phyloP scores from a whole-genome alignment of 2,113 vertebrate species.

The Athene cunicularia region DNA sequence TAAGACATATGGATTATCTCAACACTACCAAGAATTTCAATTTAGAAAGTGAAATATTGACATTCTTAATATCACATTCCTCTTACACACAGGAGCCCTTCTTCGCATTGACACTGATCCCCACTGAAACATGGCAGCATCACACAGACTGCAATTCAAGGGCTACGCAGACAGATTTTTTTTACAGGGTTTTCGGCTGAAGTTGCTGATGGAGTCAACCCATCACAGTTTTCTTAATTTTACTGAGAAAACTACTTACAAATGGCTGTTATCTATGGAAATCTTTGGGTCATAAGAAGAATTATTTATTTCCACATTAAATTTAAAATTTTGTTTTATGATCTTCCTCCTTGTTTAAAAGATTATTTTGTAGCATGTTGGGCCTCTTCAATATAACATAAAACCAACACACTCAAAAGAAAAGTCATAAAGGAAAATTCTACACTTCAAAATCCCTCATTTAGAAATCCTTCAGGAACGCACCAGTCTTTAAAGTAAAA shows the following conservation, averaged over 20 bases:
- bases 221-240: neutral
- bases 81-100: neutral
- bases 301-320: neutral
- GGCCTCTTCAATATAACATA: neutral
- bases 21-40: conserved; percentile 49
- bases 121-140: neutral
- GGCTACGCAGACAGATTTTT: neutral
- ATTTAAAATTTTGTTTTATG: neutral
- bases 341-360: neutral
- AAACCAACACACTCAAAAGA: neutral
- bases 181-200: neutral
- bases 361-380: neutral
- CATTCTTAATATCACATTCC: conserved; percentile 42
- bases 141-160: neutral
- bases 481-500: neutral
- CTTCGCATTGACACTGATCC: neutral
- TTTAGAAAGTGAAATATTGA: conserved; percentile 63
- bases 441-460: neutral
- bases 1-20: conserved; percentile 72
- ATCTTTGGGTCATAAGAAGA: neutral
- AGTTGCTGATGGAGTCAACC: neutral
- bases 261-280: neutral
- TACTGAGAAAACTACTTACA: neutral
- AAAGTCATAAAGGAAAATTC: neutral
- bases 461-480: neutral